Evolutionary conservation across 2,797 vertebrate species (phyloP), one percentile per base, ranked within the genome.

Genomic region (Chrysocyon brachyurus): DNA sequence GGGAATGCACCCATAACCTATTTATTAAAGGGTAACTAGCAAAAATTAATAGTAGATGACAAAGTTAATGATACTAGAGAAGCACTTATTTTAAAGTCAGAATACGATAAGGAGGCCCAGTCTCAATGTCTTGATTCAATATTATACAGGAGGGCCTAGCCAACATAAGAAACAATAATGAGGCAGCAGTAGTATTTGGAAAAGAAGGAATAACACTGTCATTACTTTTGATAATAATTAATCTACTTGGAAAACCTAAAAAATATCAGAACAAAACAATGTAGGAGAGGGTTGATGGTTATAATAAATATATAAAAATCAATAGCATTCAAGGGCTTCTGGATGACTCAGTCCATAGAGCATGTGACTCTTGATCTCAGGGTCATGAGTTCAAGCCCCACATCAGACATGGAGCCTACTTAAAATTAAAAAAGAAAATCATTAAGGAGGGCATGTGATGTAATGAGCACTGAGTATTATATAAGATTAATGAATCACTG

Each of bases 291-390:
- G 3, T 73, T 64, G 52, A 64, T 52, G 49, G 31, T 16, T 75
- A 40, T 79, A 57, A 92, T n/a, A 68, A 91, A 59, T n/a, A 91
- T 57, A 75, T 26, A 94, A 93, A 93, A 94, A 56, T 70, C 8
- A 90, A 87, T 0, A 63, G 33, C 28, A 94, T 84, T 84, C 22
- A 8, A 49, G 26, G 72, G 40, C 24, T 75, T 7, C 26, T 75
- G 24, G 72, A 40, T 75, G 72, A 26, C 72, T 49, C 72, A 75
- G 14, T 1, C 40, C 24, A 4, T 15, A 49, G 72, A 75, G 7
- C 6, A 75, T 75, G 24, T 46, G 26, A 75, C 40, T 75, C 72
- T 10, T 9, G 72, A 49, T 75, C 40, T 49, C 72, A 49, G 40
- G 14, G 7, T 49, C 46, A 26, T 28, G 72, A 75, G 40, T 49